Conservation (phyloP, 2,888 invertebrate genomes). For the Timema cristinae region DNA sequence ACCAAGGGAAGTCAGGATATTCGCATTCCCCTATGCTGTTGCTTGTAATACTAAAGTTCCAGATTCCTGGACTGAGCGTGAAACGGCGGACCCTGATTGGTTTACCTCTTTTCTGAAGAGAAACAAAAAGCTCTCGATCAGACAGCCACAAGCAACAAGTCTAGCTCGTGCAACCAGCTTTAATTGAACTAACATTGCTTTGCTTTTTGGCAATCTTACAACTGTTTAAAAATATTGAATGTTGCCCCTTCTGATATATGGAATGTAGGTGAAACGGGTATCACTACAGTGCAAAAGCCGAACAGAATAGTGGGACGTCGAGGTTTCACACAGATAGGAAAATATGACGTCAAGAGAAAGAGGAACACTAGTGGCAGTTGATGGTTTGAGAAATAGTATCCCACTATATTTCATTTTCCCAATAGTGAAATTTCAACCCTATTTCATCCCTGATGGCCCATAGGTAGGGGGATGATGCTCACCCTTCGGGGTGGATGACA, state of each 20-base stretch:
- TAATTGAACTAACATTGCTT: constrained; percentile 43
- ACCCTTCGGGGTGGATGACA: constrained; percentile 12
- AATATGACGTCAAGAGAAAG: constrained; percentile 27
- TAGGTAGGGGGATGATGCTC: constrained; percentile 10
- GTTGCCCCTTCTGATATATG: constrained; percentile 15
- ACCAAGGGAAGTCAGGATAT: constrained; percentile 31
- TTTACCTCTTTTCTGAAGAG: constrained; percentile 37
- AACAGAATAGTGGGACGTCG: background rate
- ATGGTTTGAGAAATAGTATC: background rate
- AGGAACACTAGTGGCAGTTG: constrained; percentile 28
- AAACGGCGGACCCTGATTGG: constrained; percentile 39
- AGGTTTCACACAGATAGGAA: constrained; percentile 21
- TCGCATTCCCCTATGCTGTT: constrained; percentile 34
- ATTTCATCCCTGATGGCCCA: background rate
- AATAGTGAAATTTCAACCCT: constrained; percentile 1
- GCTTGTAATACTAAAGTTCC: constrained; percentile 32
- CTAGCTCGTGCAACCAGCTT: constrained; percentile 36
- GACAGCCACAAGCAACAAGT: constrained; percentile 37
- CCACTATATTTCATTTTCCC: background rate
- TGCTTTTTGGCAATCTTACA: constrained; percentile 43
- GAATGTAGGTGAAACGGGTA: constrained; percentile 22
- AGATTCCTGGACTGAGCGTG: constrained; percentile 31
- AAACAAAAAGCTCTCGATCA: constrained; percentile 34
- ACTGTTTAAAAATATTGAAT: constrained; percentile 18
- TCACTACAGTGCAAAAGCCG: constrained; percentile 17